Base-by-base conservation (phyloP, 2,888 invertebrate genomes). In the Argyresthia goedartella region DNA sequence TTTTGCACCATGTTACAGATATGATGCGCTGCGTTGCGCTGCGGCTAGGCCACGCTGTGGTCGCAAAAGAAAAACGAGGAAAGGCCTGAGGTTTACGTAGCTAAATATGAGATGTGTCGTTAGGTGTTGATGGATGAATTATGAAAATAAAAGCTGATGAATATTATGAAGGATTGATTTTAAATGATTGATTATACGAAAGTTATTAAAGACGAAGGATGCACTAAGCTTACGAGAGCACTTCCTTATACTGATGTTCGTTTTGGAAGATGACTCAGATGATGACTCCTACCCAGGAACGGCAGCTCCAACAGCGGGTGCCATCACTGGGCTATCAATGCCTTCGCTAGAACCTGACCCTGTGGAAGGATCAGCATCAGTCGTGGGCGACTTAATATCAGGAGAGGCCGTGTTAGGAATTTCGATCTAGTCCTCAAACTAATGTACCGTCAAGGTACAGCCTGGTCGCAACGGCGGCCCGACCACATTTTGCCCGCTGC, bases 1-100 rank as follows among this genome's bases (percentile, higher is more conserved):
- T 52, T 48, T n/a, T 48, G 46, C 35, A 48, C 42, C 52, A 47
- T 39, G 39, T 39, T 39, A 8, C 39, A 39, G 39, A 8, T 39
- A 8, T 11, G 4, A 3, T 39, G 39, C 8, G 39, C 39, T 39
- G 39, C 39, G 3, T 4, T n/a, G 8, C 39, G n/a, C 39, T 39
- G 39, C n/a, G 39, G n/a, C 9, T n/a, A 8, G 39, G n/a, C 9
- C 8, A 8, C 8, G 39, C 39, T 39, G 39, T 8, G 3, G 39
- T 11, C 10, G 10, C n/a, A 3, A 3, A 11, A n/a, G n/a, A 39
- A n/a, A 9, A 11, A 1, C 8, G 39, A 39, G 39, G 8, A 39
- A 39, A 39, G 39, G 39, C 39, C 39, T 39, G 3, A 39, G 9
- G n/a, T 11, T 39, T 39, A n/a, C n/a, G 39, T 4, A 39, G 25